A percentile compares a stretch with the other conserved stretches of the same genome.
These are phyloP conservation scores for Sebastiscus albofasciatus DNA, from an alignment of 2,797 vertebrate genomes.

Conservation along the genomic window DNA sequence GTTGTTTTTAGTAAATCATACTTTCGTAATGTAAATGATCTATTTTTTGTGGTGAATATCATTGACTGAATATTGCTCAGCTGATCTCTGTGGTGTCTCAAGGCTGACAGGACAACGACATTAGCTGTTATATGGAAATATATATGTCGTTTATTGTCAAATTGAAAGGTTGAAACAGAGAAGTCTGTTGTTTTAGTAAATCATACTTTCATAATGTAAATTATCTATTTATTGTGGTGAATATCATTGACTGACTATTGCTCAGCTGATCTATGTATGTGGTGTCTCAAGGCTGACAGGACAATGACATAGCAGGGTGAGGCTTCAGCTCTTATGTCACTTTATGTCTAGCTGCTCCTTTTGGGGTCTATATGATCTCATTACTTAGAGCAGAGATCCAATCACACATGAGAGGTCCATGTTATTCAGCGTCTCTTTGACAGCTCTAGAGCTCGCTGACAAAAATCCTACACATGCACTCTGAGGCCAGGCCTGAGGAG, in stretches of 20 bases:
- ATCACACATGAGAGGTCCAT: conserved; percentile 29
- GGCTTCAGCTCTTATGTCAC: conserved; percentile 42
- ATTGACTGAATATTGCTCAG: neutral
- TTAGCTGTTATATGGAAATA: neutral
- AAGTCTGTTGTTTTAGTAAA: neutral
- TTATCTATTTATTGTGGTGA: neutral
- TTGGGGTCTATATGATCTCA: conserved; percentile 10
- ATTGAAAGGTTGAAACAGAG: neutral
- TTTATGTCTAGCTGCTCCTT: conserved; percentile 13
- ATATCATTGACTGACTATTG: neutral
- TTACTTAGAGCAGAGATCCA: conserved; percentile 58
- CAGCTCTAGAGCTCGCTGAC: conserved; percentile 12
- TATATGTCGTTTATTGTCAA: neutral
- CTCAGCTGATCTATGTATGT: conserved; percentile 8
- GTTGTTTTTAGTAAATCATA: neutral
- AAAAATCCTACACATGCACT: conserved; percentile 14
- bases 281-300: conserved; percentile 24
- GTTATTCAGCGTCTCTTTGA: conserved; percentile 39
- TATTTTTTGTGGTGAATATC: neutral
- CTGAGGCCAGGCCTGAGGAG: conserved; percentile 29
- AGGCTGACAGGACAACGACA: conserved; percentile 49
- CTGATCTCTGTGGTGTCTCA: neutral
- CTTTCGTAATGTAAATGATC: neutral
- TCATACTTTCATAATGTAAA: neutral
- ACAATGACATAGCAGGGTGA: conserved; percentile 57